Percentiles rank a stretch among this genome's conserved stretches.
These are phyloP conservation scores for Drosophila sordidapex DNA, from an alignment of 2,888 invertebrate genomes.

Conservation along the genomic window DNA sequence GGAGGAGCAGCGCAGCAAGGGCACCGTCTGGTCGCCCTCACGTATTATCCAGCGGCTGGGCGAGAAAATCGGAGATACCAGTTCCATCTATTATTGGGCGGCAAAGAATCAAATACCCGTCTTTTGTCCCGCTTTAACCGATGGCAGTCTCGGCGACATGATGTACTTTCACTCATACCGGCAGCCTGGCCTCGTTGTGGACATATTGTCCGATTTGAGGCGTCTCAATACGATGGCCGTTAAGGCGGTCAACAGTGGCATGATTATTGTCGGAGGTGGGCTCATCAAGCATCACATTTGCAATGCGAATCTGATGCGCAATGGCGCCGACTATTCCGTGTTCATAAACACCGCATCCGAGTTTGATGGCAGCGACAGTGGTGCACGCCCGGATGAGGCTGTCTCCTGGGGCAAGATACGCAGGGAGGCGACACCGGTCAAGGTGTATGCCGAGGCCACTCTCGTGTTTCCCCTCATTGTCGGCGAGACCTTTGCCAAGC, in stretches of 20 bases:
- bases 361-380: conserved; percentile 99
- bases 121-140: conserved; percentile 98
- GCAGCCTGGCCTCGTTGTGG: conserved; percentile 95
- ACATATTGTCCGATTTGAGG: conserved; percentile 96
- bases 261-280: conserved; percentile 98
- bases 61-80: conserved; percentile 94
- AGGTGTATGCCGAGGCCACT: conserved; percentile 96
- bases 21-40: conserved; percentile 95
- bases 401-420: conserved; percentile 99
- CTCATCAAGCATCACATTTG: conserved; percentile 99
- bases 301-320: conserved; percentile 99
- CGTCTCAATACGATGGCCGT: conserved; percentile 97
- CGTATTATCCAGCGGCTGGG: conserved; percentile 93
- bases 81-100: conserved; percentile 98
- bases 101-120: conserved; percentile 98
- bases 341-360: conserved; percentile 98
- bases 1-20: conserved; percentile 91
- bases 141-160: conserved; percentile 99
- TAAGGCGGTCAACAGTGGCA: conserved; percentile 96
- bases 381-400: conserved; percentile 99
- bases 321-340: conserved; percentile 98
- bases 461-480: conserved; percentile 97
- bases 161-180: conserved; percentile 99
- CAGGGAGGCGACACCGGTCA: conserved; percentile 94
- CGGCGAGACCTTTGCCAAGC: conserved; percentile 97